These are phyloP conservation scores for Machimus rusticus DNA, from an alignment of 2,888 invertebrate species.

Conservation along the genomic window DNA sequence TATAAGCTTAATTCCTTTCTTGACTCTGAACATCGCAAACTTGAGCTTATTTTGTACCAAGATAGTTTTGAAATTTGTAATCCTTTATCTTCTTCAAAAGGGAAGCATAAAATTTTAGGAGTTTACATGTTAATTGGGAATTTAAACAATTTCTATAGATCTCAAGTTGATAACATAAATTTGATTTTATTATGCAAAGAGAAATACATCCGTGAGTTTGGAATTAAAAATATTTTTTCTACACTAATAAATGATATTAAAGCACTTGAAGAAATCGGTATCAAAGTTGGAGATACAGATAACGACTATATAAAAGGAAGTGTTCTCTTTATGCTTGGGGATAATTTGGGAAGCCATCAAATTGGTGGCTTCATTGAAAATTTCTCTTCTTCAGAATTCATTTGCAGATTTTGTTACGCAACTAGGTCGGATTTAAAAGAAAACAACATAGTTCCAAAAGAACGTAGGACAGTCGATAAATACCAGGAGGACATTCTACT, in stretches of 20 bases:
- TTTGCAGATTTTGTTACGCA: not conserved
- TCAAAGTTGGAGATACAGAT: not conserved
- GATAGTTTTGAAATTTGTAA: not conserved
- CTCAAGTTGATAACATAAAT: not conserved
- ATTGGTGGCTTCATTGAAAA: not conserved
- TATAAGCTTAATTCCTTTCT: too few relatives aligned
- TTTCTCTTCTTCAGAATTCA: not conserved
- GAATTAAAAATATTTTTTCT: not conserved
- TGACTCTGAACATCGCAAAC: too few relatives aligned
- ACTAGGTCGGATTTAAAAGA: not conserved
- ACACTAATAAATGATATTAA: not conserved
- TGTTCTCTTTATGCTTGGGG: not conserved
- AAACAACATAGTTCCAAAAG: not conserved
- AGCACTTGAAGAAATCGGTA: not conserved
- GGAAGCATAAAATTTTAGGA: not conserved
- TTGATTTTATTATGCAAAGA: too few relatives aligned
- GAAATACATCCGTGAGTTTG: not conserved
- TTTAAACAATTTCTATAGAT: not conserved
- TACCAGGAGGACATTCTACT: not conserved
- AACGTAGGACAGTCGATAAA: not conserved
- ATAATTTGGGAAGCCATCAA: not conserved
- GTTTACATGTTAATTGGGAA: not conserved
- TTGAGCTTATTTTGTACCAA: too few relatives aligned
- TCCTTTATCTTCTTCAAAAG: not conserved
- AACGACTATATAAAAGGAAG: not conserved